Percentiles rank a stretch among this genome's conserved stretches.
phyloP scores from a whole-genome alignment of 2,113 vertebrate genomes.

The Ameiurus melas region DNA sequence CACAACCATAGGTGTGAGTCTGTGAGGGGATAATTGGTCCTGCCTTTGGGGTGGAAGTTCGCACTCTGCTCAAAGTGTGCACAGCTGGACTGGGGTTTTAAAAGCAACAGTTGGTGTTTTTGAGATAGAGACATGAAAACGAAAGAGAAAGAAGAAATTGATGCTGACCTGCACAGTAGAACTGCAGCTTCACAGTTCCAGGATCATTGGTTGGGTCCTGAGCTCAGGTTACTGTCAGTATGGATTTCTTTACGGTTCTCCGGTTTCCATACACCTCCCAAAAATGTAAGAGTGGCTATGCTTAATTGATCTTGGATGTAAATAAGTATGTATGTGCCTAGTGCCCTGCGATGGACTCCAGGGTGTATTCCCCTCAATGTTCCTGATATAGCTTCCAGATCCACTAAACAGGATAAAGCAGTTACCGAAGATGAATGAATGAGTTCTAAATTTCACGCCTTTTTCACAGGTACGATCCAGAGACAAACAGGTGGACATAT shows the following conservation, averaged over 20 bases:
- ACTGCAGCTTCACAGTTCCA: neutral
- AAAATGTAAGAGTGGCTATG: too few relatives aligned
- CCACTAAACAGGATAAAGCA: neutral
- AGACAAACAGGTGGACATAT: slow-evolving; percentile 74
- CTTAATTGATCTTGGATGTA: neutral
- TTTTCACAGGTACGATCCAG: slow-evolving; percentile 76
- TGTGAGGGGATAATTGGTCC: neutral
- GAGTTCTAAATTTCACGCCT: neutral
- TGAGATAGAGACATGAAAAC: neutral
- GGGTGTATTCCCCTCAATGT: neutral
- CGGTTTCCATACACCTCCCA: neutral
- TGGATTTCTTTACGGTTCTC: neutral
- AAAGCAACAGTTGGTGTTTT: neutral
- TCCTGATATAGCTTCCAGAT: neutral
- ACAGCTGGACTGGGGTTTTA: neutral
- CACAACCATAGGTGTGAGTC: neutral
- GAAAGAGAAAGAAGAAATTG: neutral
- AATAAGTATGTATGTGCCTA: neutral
- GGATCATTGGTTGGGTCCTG: neutral
- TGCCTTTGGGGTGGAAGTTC: neutral
- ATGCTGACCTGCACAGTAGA: neutral
- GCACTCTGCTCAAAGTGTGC: neutral
- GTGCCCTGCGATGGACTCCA: neutral
- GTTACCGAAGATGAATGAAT: neutral
- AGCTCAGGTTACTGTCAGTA: neutral